Evolutionary conservation across 2,113 vertebrate genomes (phyloP).

Genomic region (Myanophis thanlyinensis): DNA sequence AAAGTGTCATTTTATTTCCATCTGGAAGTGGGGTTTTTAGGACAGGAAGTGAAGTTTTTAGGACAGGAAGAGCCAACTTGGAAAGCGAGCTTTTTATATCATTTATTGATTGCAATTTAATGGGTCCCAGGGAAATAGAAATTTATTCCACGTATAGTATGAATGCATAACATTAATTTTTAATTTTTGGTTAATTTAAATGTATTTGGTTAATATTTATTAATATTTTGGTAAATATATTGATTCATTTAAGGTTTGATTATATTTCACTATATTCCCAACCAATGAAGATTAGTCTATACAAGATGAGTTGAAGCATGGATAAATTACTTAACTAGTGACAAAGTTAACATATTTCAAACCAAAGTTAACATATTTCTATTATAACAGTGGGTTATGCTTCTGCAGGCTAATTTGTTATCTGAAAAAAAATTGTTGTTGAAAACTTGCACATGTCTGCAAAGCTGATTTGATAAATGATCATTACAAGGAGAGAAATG

Average conservation of each 20-base stretch:
- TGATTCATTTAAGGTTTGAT: background rate
- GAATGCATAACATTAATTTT: background rate
- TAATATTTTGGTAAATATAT: background rate
- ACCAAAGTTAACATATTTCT: background rate
- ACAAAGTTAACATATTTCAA: background rate
- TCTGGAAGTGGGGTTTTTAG: background rate
- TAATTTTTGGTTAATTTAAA: background rate
- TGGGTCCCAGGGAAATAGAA: background rate
- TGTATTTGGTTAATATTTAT: background rate
- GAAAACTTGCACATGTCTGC: background rate
- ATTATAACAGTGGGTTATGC: background rate
- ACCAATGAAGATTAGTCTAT: background rate
- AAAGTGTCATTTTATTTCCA: constrained; percentile 30
- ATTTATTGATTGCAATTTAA: background rate
- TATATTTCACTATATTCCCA: background rate
- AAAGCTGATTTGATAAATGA: background rate
- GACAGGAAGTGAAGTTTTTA: background rate
- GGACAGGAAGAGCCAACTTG: background rate
- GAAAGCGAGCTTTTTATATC: background rate
- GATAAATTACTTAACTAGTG: background rate
- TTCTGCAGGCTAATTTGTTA: background rate
- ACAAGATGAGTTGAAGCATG: background rate
- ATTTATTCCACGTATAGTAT: background rate
- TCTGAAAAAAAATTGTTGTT: background rate
- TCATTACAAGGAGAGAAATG: background rate